phyloP scores from a whole-genome alignment of 2,888 invertebrate species.

The Neuroscelio doddi region DNA sequence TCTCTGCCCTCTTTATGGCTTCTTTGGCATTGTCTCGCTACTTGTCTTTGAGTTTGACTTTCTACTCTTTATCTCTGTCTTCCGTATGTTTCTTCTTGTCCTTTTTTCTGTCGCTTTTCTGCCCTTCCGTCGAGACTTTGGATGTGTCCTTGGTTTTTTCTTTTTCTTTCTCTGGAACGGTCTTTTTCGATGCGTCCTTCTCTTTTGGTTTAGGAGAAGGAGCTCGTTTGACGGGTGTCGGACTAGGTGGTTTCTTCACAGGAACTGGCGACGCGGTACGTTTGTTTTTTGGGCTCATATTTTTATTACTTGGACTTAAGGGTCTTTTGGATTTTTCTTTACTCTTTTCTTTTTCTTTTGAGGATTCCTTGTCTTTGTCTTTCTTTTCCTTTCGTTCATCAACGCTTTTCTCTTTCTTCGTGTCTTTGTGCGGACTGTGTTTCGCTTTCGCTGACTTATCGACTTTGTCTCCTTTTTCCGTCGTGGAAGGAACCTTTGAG shows the following conservation, averaged over 20 bases:
- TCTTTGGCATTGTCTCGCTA: constrained; percentile 74
- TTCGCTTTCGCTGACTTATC: constrained; percentile 72
- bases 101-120: constrained; percentile 74
- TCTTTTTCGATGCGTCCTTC: constrained; percentile 66
- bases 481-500: constrained; percentile 63
- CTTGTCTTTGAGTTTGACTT: constrained; percentile 72
- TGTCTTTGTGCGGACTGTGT: constrained; percentile 75
- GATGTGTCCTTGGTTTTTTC: constrained; percentile 68
- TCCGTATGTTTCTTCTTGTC: constrained; percentile 73
- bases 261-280: constrained; percentile 60
- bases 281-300: constrained; percentile 64
- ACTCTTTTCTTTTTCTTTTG: constrained; percentile 74
- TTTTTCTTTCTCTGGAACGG: constrained; percentile 52
- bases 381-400: constrained; percentile 73
- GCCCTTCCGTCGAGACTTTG: constrained; percentile 73
- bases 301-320: constrained; percentile 68
- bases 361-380: constrained; percentile 73
- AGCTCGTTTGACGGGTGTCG: constrained; percentile 59
- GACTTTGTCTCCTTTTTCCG: constrained; percentile 76
- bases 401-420: constrained; percentile 71
- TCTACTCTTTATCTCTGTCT: constrained; percentile 75
- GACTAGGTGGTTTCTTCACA: constrained; percentile 66
- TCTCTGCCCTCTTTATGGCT: constrained; percentile 73
- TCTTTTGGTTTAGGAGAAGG: constrained; percentile 65
- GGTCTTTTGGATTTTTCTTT: constrained; percentile 74